Percentiles rank a stretch among this genome's conserved stretches.
phyloP scores from a whole-genome alignment of 2,888 invertebrate species.

The Troides helena region DNA sequence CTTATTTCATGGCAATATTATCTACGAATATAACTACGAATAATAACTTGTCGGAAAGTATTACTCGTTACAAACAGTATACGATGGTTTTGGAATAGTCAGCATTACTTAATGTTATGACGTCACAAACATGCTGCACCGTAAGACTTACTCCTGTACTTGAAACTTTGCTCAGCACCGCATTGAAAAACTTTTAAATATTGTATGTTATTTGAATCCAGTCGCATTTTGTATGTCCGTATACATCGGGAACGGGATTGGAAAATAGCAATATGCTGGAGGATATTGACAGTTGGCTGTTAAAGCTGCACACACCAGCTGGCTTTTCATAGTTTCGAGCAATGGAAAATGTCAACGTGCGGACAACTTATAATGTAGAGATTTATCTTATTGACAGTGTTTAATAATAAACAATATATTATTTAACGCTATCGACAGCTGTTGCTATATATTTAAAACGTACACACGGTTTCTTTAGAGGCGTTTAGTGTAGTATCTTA shows the following conservation, averaged over 20 bases:
- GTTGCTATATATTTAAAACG: no score
- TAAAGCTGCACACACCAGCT: slow-evolving; percentile 38
- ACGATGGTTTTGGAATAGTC: no score
- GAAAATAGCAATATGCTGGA: slow-evolving; percentile 13
- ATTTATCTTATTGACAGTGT: neutral
- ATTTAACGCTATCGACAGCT: no score
- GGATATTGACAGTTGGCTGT: slow-evolving; percentile 34
- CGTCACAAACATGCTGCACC: neutral
- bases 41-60: neutral
- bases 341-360: slow-evolving; percentile 33
- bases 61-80: no score
- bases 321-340: slow-evolving; percentile 34
- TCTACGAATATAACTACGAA: neutral
- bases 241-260: neutral
- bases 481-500: no score
- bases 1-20: no score
- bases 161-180: neutral
- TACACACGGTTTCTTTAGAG: no score
- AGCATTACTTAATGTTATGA: neutral
- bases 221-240: neutral
- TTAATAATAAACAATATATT: neutral
- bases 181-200: neutral
- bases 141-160: neutral
- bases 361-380: neutral
- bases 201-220: neutral